A percentile compares a stretch with the other conserved stretches of the same genome.
phyloP scores from a whole-genome alignment of 2,113 vertebrate genomes.

The Falcunculus frontatus region DNA sequence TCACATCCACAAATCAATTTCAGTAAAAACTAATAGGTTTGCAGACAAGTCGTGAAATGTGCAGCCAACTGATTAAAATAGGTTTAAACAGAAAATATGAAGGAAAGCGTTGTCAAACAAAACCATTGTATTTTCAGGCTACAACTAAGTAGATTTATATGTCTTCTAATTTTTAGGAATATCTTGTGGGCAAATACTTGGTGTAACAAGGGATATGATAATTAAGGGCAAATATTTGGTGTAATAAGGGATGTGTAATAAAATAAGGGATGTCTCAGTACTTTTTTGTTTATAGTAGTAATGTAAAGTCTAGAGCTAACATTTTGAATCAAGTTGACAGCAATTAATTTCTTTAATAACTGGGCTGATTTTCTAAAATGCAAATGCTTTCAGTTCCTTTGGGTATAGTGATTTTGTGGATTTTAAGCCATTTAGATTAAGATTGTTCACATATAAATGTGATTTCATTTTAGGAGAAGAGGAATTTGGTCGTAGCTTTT shows the following conservation, averaged over 20 bases:
- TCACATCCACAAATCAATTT: neutral
- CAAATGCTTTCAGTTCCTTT: neutral
- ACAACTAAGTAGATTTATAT: neutral
- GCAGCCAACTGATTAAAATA: neutral
- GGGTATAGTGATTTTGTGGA: neutral
- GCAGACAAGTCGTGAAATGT: neutral
- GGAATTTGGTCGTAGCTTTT: neutral
- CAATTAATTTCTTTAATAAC: neutral
- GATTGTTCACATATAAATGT: neutral
- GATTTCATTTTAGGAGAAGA: neutral
- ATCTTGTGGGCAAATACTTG: neutral
- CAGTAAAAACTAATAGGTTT: neutral
- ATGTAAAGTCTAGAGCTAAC: neutral
- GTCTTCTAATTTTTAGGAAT: neutral
- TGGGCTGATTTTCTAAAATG: neutral
- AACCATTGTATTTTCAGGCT: neutral
- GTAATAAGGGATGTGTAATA: neutral
- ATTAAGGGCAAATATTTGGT: neutral
- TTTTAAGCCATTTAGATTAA: neutral
- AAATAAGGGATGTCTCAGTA: neutral
- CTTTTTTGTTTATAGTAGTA: neutral
- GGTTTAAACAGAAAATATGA: neutral
- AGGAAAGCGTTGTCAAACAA: neutral
- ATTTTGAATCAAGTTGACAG: neutral
- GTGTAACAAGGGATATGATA: neutral